Conservation (phyloP, 2,113 vertebrate genomes). For the Periophthalmodon schlosseri region DNA sequence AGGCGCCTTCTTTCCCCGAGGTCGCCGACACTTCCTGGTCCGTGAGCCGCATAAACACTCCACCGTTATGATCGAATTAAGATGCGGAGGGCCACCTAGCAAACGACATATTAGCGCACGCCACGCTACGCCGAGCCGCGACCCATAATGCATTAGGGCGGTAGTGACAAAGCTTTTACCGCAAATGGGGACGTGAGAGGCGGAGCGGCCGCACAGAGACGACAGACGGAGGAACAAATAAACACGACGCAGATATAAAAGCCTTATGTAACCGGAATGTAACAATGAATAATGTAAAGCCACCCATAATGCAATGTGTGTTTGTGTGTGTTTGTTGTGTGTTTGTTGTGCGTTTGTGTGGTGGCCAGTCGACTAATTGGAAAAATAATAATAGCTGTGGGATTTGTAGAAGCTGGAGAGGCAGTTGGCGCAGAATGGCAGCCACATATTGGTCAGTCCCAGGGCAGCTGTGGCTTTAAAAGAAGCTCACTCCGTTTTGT, state of each 20-base stretch:
- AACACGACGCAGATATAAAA: slow-evolving; percentile 6
- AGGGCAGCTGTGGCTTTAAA: background rate
- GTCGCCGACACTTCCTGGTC: slow-evolving; percentile 48
- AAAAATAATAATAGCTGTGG: background rate
- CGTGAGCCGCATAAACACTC: slow-evolving; percentile 47
- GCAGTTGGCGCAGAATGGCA: background rate
- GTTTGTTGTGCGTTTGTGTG: no score
- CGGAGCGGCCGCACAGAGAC: slow-evolving; percentile 7
- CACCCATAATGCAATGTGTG: slow-evolving; percentile 37
- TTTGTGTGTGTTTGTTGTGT: slow-evolving; percentile 2
- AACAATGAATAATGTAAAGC: slow-evolving; percentile 51
- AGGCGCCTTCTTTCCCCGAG: no score
- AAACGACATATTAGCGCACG: slow-evolving; percentile 17
- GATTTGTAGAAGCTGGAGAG: background rate
- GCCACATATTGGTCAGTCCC: background rate
- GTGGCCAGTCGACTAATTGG: no score
- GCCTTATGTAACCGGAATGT: slow-evolving; percentile 42
- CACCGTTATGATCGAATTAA: slow-evolving; percentile 27
- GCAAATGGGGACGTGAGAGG: background rate
- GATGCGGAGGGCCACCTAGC: background rate
- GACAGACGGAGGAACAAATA: slow-evolving; percentile 9
- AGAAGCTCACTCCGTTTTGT: background rate
- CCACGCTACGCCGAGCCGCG: background rate
- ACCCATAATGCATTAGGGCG: background rate
- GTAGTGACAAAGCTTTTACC: slow-evolving; percentile 15